Evolutionary conservation across 2,888 invertebrate genomes (phyloP).

Genomic region (Erebia palarica): DNA sequence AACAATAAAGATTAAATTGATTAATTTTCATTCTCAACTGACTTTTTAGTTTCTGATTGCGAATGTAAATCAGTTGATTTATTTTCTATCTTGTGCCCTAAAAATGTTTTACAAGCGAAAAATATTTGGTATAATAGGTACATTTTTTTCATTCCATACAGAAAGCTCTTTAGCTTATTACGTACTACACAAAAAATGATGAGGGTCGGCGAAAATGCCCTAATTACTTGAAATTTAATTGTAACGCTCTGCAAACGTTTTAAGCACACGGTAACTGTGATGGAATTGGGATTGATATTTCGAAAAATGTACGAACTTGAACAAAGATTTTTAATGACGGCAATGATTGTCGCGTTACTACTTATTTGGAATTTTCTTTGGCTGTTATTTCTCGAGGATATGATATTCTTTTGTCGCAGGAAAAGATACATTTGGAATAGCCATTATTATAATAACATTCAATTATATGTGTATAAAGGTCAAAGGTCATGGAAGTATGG

Average conservation of each 20-base stretch:
- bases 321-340: neutral
- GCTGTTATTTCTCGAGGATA: neutral
- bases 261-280: neutral
- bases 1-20: too few species aligned
- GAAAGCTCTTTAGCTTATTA: neutral
- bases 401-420: neutral
- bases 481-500: too few species aligned
- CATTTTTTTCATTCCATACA: neutral
- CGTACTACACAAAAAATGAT: neutral
- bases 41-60: too few species aligned
- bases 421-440: too few species aligned
- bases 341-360: neutral
- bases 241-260: neutral
- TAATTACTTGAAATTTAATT: conserved; percentile 7
- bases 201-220: neutral
- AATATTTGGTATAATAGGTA: neutral
- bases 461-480: too few species aligned
- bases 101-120: neutral
- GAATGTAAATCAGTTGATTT: too few species aligned
- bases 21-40: too few species aligned
- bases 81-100: neutral
- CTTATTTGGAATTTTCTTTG: neutral
- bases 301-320: neutral
- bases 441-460: too few species aligned
- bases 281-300: neutral